Percentiles rank a stretch among this genome's conserved stretches.
phyloP scores from a whole-genome alignment of 2,888 invertebrate species.

The Caprella mutica region DNA sequence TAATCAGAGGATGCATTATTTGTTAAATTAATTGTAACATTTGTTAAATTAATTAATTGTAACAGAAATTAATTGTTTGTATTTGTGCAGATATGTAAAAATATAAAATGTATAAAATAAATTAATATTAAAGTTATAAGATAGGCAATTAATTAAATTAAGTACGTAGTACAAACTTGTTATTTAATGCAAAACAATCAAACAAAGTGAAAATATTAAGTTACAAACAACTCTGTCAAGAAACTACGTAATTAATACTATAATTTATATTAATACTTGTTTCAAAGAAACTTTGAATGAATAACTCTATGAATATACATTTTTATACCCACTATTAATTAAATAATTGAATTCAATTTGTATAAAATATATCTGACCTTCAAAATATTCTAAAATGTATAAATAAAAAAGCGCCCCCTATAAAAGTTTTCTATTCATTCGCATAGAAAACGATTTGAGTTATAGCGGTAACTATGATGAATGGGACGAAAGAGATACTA shows the following conservation, averaged over 20 bases:
- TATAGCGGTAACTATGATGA: no score
- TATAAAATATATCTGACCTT: no score
- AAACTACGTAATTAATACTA: conserved; percentile 8
- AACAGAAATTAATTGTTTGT: not conserved
- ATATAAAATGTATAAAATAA: conserved; percentile 2
- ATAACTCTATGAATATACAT: conserved; percentile 17
- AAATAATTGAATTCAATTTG: no score
- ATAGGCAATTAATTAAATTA: no score
- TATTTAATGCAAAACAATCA: not conserved
- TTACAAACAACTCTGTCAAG: not conserved
- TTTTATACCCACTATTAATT: not conserved
- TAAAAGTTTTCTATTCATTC: no score
- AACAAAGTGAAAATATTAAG: not conserved
- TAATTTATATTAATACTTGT: conserved; percentile 16
- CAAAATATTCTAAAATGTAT: no score
- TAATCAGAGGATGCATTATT: no score
- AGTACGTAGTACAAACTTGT: not conserved
- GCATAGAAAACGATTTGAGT: no score
- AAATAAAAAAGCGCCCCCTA: no score
- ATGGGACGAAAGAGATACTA: no score
- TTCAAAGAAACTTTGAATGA: conserved; percentile 13
- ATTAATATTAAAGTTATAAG: not conserved
- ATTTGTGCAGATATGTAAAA: conserved; percentile 5
- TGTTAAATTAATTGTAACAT: no score
- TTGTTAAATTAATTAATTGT: no score